Evolutionary conservation across 2,797 vertebrate species (phyloP).

Genomic region (Champsocephalus gunnari): DNA sequence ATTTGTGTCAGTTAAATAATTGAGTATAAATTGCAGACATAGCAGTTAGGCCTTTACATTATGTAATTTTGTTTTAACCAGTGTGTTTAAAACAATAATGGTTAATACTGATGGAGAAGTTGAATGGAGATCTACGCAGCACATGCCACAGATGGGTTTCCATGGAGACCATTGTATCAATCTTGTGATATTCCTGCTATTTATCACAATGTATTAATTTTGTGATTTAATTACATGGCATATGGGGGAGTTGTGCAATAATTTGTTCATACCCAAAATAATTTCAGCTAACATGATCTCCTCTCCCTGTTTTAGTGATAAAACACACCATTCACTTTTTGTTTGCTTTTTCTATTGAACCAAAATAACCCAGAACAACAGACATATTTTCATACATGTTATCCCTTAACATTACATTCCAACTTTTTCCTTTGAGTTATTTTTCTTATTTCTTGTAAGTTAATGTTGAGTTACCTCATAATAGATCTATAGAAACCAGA

Average conservation of each 20-base stretch:
- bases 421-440: background rate
- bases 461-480: background rate
- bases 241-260: background rate
- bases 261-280: background rate
- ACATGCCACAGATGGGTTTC: conserved; percentile 82
- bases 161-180: conserved; percentile 74
- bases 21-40: background rate
- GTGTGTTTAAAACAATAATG: background rate
- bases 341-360: background rate
- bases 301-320: conserved; percentile 4
- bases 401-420: background rate
- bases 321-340: background rate
- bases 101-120: conserved; percentile 58
- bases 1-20: background rate
- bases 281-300: background rate
- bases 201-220: background rate
- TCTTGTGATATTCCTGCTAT: background rate
- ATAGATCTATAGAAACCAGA: conserved; percentile 9
- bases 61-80: background rate
- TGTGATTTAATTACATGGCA: background rate
- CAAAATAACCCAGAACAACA: background rate
- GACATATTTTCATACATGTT: background rate
- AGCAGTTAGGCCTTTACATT: background rate
- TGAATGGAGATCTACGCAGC: conserved; percentile 58
- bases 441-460: background rate